These are phyloP conservation scores for Andrena dorsata DNA, from an alignment of 2,888 invertebrate genomes.

Conservation along the genomic window DNA sequence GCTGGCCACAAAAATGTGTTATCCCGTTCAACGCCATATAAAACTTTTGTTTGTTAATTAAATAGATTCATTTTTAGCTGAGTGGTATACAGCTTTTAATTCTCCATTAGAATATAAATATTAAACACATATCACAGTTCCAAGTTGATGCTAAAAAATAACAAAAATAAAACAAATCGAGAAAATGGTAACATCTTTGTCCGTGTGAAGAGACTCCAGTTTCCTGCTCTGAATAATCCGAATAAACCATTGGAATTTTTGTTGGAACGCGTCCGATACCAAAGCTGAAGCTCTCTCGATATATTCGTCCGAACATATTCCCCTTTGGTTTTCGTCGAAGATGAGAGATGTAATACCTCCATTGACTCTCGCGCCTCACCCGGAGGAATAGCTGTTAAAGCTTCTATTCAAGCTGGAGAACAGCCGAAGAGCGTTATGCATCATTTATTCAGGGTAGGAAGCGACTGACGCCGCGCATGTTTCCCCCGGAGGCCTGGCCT, in stretches of 20 bases:
- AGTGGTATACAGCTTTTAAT: too few relatives aligned
- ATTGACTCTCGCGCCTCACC: neutral
- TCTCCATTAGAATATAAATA: too few relatives aligned
- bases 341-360: neutral
- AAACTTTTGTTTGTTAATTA: too few relatives aligned
- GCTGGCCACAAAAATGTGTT: too few relatives aligned
- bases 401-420: conserved; percentile 11
- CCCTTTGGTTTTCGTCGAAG: conserved; percentile 14
- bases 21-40: too few relatives aligned
- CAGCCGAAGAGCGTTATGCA: conserved; percentile 27
- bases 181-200: too few relatives aligned
- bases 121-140: too few relatives aligned
- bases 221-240: too few relatives aligned
- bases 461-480: conserved; percentile 59
- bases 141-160: too few relatives aligned
- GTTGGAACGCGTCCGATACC: conserved; percentile 60
- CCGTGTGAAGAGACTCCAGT: too few relatives aligned
- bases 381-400: conserved; percentile 17
- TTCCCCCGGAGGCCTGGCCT: conserved; percentile 53
- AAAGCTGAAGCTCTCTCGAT: conserved; percentile 48
- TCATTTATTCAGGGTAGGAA: conserved; percentile 56
- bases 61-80: too few relatives aligned
- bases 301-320: neutral
- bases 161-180: too few relatives aligned
- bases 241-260: neutral